A percentile compares a stretch with the other conserved stretches of the same genome.
phyloP scores from a whole-genome alignment of 2,113 vertebrate genomes.

The Pseudopipra pipra region DNA sequence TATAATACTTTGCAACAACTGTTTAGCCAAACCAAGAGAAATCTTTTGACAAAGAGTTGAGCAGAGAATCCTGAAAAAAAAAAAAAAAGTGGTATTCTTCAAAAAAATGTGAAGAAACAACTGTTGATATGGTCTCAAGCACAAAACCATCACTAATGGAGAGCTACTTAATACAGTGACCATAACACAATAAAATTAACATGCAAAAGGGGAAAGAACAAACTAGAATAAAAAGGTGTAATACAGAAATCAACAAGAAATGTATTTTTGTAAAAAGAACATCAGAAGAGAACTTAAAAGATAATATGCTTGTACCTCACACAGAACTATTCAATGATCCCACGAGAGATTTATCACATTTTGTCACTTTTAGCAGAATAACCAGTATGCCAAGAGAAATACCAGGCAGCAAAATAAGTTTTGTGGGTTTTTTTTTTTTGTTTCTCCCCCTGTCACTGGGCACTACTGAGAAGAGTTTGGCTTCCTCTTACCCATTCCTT shows the following conservation, averaged over 20 bases:
- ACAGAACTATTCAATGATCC: background rate
- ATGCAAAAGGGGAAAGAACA: background rate
- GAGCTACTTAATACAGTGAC: background rate
- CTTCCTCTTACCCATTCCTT: background rate
- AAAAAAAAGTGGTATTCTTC: background rate
- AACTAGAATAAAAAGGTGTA: background rate
- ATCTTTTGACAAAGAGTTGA: background rate
- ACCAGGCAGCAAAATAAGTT: background rate
- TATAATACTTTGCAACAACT: background rate
- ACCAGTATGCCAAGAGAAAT: background rate
- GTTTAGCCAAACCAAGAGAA: background rate
- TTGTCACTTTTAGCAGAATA: background rate
- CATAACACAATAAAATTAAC: background rate
- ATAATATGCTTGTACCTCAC: background rate
- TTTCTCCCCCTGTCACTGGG: background rate
- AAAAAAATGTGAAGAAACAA: background rate
- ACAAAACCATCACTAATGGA: background rate
- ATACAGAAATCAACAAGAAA: background rate
- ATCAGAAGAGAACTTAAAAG: background rate
- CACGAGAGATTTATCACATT: background rate
- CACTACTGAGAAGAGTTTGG: background rate
- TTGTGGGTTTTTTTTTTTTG: background rate
- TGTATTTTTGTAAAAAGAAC: background rate
- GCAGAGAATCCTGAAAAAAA: background rate
- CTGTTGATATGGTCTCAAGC: background rate